Evolutionary conservation across 2,888 invertebrate genomes (phyloP), one percentile per base, ranked within the genome.

Genomic region (Ceratothoa steindachneri): DNA sequence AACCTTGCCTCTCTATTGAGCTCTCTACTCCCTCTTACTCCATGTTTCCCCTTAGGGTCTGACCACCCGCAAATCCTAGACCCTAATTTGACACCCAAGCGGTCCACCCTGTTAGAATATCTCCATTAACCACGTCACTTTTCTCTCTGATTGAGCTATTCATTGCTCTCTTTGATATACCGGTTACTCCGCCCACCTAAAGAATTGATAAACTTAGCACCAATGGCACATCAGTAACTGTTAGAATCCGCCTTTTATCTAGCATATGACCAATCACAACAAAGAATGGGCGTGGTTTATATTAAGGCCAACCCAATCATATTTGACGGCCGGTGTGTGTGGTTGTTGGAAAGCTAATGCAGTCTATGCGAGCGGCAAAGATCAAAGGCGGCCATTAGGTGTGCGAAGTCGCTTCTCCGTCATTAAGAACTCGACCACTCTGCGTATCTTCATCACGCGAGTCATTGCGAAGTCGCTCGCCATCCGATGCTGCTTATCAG

Each of bases 81-180:
- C 77, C 77, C 77, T 74, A 74, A 74, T 74, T 74, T 74, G 73
- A 74, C 73, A 74, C 77, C 69, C 71, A 71, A 77, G 69, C 72
- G 71, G 73, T 67, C 77, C 77, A 71, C 73, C 76, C 76, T 76
- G 76, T 76, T 76, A 76, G 76, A 76, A 76, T 71, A 72, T 75
- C 78, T 73, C 78, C 73, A 78, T 78, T 78, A 78, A 72, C 75
- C 71, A 75, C 78, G 78, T 78, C 78, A 78, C 78, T 78, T 75
- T 75, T 53, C 69, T 71, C 73, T 72, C 71, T 73, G 75, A 78
- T 78, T 78, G 75, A 78, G 78, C 78, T 78, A 78, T 78, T 78
- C 75, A 75, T 73, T 67, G 73, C 65, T 30, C 69, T 55, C 78
- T 78, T 75, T 75, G 75, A 78, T 75, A 60, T 73, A 71, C 78